Evolutionary conservation across 2,888 invertebrate species (phyloP).

Genomic region (Carpatolechia fugitivella): DNA sequence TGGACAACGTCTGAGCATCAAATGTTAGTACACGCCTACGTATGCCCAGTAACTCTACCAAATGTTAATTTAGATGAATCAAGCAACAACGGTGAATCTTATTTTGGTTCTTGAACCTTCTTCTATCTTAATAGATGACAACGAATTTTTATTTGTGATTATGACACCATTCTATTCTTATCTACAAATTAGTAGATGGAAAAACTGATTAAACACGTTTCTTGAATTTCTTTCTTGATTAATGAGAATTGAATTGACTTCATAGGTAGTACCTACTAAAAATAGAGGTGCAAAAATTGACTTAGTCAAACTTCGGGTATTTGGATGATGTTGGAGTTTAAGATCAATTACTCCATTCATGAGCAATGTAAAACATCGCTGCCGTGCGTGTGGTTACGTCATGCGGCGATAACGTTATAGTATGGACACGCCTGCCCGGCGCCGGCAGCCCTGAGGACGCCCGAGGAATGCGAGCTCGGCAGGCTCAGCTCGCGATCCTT

Average conservation of each 20-base stretch:
- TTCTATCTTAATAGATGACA: constrained; percentile 7
- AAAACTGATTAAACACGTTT: constrained; percentile 45
- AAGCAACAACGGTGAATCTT: not conserved
- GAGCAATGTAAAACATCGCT: constrained; percentile 39
- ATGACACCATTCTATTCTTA: constrained; percentile 44
- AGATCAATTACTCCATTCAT: constrained; percentile 14
- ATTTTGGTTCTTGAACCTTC: constrained; percentile 1
- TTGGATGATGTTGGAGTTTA: not conserved
- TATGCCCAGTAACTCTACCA: constrained; percentile 30
- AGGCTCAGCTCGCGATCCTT: constrained; percentile 51
- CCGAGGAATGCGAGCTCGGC: constrained; percentile 53
- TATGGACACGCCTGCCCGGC: constrained; percentile 70
- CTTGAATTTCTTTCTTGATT: not conserved
- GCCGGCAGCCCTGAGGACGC: constrained; percentile 62
- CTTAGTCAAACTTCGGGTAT: not conserved
- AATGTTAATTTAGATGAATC: constrained; percentile 24
- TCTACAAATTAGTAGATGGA: constrained; percentile 42
- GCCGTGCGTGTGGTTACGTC: constrained; percentile 65
- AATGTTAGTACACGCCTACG: constrained; percentile 59
- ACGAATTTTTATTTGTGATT: constrained; percentile 31
- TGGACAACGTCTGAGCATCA: constrained; percentile 36
- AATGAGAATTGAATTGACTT: not conserved
- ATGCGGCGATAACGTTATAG: constrained; percentile 63
- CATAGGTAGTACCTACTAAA: not conserved
- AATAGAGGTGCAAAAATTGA: not conserved